phyloP scores from a whole-genome alignment of 2,888 invertebrate species.

The Epiperipatus broadwayi region DNA sequence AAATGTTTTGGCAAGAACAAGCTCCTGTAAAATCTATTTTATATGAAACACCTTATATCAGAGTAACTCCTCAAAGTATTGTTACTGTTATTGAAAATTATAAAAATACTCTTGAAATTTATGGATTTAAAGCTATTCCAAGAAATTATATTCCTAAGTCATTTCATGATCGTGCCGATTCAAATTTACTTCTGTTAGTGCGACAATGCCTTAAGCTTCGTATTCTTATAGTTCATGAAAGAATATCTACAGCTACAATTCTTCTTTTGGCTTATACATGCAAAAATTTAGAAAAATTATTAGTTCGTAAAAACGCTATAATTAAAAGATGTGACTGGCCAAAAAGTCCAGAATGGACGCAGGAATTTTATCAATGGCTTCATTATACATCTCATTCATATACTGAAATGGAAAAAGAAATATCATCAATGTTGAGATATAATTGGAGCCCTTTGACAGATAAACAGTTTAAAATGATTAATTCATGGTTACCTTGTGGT shows the following conservation, averaged over 20 bases:
- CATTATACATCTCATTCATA: constrained; percentile 41
- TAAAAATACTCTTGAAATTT: constrained; percentile 40
- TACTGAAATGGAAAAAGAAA: constrained; percentile 43
- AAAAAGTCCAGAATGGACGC: constrained; percentile 42
- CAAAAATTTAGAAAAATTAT: constrained; percentile 40
- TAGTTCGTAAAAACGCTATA: constrained; percentile 49
- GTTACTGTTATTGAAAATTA: constrained; percentile 42
- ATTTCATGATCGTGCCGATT: constrained; percentile 50
- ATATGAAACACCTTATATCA: constrained; percentile 42
- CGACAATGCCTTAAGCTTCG: constrained; percentile 45
- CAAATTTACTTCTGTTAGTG: constrained; percentile 43
- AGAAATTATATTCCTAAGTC: constrained; percentile 43
- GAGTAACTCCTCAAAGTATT: constrained; percentile 36
- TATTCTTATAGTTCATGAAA: constrained; percentile 39
- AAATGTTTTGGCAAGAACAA: constrained; percentile 44
- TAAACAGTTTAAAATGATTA: constrained; percentile 26
- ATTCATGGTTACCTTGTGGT: too few species aligned
- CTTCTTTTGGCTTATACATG: constrained; percentile 46
- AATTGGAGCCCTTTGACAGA: constrained; percentile 38
- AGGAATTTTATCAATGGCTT: constrained; percentile 46
- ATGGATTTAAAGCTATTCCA: constrained; percentile 47
- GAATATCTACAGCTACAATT: constrained; percentile 54
- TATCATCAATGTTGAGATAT: constrained; percentile 44
- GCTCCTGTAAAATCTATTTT: constrained; percentile 47
- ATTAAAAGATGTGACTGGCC: constrained; percentile 55